A percentile compares a stretch with the other conserved stretches of the same genome.
phyloP scores from a whole-genome alignment of 2,797 vertebrate species.

The Meriones psammophilus region DNA sequence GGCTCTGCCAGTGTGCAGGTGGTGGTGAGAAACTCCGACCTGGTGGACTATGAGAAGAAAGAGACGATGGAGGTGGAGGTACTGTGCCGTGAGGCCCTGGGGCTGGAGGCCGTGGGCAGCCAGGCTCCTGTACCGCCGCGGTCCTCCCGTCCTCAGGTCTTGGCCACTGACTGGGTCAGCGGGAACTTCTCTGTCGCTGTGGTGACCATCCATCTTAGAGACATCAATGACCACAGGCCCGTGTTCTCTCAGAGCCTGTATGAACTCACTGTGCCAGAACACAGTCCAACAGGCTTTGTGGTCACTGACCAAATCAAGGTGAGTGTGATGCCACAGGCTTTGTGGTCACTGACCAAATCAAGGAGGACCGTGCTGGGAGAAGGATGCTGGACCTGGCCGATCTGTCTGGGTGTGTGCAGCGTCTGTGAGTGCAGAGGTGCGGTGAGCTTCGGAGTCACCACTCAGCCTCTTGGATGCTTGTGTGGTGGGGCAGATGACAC shows the following conservation, averaged over 20 bases:
- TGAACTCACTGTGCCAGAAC: conserved; percentile 88
- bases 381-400: not conserved
- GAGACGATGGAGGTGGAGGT: conserved; percentile 91
- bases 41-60: conserved; percentile 92
- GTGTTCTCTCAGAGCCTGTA: conserved; percentile 89
- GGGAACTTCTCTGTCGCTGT: conserved; percentile 85
- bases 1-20: conserved; percentile 90
- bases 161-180: conserved; percentile 89
- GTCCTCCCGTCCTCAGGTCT: conserved; percentile 88
- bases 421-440: not conserved
- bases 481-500: rapidly evolving
- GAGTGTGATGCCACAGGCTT: conserved; percentile 85
- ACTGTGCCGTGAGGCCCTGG: rapidly evolving
- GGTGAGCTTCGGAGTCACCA: not conserved
- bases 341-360: conserved; percentile 85
- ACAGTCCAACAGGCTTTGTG: conserved; percentile 86
- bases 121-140: not conserved
- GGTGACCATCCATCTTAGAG: conserved; percentile 92
- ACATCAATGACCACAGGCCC: conserved; percentile 95
- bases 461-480: no score
- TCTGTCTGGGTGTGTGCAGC: not conserved
- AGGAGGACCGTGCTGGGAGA: conserved; percentile 82
- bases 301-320: conserved; percentile 90
- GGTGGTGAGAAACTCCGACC: conserved; percentile 85
- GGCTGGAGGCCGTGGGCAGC: rapidly evolving